Conservation (phyloP, 2,888 invertebrate species). For the Eurytoma adleriae region DNA sequence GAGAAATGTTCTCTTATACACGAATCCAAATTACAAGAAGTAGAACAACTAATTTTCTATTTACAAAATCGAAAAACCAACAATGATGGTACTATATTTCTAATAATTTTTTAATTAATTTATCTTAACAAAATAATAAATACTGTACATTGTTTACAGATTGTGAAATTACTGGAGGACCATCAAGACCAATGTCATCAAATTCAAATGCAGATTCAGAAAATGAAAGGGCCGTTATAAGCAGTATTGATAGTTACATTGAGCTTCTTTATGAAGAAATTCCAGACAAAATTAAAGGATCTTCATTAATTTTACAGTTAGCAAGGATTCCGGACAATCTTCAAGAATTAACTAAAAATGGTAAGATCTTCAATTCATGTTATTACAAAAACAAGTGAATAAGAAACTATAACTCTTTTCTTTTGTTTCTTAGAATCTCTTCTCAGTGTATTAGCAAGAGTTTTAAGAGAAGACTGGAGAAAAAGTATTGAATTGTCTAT, state of each 20-base stretch:
- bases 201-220: conserved; percentile 67
- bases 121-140: neutral
- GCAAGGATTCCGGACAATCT: conserved; percentile 96
- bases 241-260: conserved; percentile 94
- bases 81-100: conserved; percentile 60
- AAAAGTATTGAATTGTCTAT: conserved; percentile 96
- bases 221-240: conserved; percentile 84
- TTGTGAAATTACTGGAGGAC: conserved; percentile 56
- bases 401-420: neutral
- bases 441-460: conserved; percentile 95
- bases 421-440: conserved; percentile 85
- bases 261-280: conserved; percentile 97
- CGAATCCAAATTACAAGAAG: conserved; percentile 87
- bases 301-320: conserved; percentile 92
- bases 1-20: conserved; percentile 92
- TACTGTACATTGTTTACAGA: conserved; percentile 26
- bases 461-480: conserved; percentile 98
- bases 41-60: conserved; percentile 92
- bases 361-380: conserved; percentile 76
- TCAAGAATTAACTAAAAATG: conserved; percentile 94
- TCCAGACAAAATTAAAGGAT: conserved; percentile 94
- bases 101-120: neutral
- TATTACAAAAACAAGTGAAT: conserved; percentile 9
- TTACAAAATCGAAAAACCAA: conserved; percentile 85
- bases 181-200: conserved; percentile 71